Evolutionary conservation across 2,888 invertebrate species (phyloP).

Genomic region (Scotopteryx bipunctaria): DNA sequence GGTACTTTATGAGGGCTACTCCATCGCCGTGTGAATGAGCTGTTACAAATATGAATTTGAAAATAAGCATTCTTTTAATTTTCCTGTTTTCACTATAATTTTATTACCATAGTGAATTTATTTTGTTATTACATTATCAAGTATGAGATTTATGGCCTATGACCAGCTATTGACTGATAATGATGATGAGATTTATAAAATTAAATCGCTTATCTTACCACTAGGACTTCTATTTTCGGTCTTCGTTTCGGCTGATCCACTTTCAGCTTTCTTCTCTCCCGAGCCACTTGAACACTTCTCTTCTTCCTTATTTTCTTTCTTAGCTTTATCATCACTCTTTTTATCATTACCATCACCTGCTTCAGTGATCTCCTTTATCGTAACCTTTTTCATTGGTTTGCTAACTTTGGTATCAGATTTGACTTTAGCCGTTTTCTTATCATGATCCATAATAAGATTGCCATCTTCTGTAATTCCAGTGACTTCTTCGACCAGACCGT

Average conservation of each 20-base stretch:
- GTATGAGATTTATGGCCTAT: no score
- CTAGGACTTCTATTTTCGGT: slow-evolving; percentile 28
- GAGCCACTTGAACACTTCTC: slow-evolving; percentile 20
- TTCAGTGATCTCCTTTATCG: slow-evolving; percentile 45
- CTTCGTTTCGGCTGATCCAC: slow-evolving; percentile 26
- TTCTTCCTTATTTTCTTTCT: slow-evolving; percentile 28
- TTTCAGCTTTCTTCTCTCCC: slow-evolving; percentile 22
- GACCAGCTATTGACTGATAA: no score
- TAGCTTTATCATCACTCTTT: slow-evolving; percentile 35
- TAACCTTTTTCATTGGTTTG: slow-evolving; percentile 44
- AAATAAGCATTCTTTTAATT: no score
- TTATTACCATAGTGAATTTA: no score
- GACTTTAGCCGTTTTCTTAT: slow-evolving; percentile 50
- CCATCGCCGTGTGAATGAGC: slow-evolving; percentile 56
- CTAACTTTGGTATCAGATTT: slow-evolving; percentile 26
- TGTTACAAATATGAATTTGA: no score
- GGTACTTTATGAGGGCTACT: slow-evolving; percentile 58
- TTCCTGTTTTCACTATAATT: no score
- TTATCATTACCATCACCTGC: slow-evolving; percentile 27
- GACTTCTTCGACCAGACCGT: slow-evolving; percentile 34
- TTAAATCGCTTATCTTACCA: slow-evolving; percentile 37
- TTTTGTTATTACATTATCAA: no score
- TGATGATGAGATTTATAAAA: no score
- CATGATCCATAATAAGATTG: slow-evolving; percentile 54
- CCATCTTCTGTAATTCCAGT: slow-evolving; percentile 47